Evolutionary conservation across 2,797 vertebrate species (phyloP).

Genomic region (Argyrosomus regius): DNA sequence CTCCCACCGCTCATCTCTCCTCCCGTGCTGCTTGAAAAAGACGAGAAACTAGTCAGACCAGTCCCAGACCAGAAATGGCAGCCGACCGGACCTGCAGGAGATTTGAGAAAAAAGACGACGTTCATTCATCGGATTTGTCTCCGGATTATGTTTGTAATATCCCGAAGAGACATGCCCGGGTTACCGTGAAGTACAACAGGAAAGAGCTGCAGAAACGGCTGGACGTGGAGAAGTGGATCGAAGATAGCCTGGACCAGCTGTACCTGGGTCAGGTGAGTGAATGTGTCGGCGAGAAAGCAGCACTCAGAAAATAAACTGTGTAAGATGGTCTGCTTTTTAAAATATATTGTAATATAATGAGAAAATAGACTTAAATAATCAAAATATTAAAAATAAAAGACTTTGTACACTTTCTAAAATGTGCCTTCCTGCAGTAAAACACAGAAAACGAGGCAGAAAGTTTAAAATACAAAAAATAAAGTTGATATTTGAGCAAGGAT

Average conservation of each 20-base stretch:
- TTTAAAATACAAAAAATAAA: neutral
- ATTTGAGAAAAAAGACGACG: constrained; percentile 53
- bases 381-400: neutral
- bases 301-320: fast-evolving
- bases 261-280: constrained; percentile 88
- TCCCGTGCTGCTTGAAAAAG: neutral
- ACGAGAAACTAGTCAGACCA: constrained; percentile 44
- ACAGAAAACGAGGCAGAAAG: neutral
- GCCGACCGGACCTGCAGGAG: constrained; percentile 78
- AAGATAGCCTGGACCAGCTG: constrained; percentile 87
- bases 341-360: neutral
- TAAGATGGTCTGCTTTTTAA: neutral
- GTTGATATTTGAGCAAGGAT: neutral
- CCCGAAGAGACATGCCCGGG: constrained; percentile 89
- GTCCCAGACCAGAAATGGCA: constrained; percentile 80
- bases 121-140: constrained; percentile 63
- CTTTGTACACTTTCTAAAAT: neutral
- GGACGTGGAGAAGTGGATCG: constrained; percentile 94
- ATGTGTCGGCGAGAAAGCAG: neutral
- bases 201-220: constrained; percentile 91
- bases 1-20: constrained; percentile 42
- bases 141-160: constrained; percentile 67
- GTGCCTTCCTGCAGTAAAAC: no score
- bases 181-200: constrained; percentile 94
- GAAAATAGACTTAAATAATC: neutral